A percentile compares a stretch with the other conserved stretches of the same genome.
Conservation (phyloP, 2,113 vertebrate species). For the Lates calcarifer region DNA sequence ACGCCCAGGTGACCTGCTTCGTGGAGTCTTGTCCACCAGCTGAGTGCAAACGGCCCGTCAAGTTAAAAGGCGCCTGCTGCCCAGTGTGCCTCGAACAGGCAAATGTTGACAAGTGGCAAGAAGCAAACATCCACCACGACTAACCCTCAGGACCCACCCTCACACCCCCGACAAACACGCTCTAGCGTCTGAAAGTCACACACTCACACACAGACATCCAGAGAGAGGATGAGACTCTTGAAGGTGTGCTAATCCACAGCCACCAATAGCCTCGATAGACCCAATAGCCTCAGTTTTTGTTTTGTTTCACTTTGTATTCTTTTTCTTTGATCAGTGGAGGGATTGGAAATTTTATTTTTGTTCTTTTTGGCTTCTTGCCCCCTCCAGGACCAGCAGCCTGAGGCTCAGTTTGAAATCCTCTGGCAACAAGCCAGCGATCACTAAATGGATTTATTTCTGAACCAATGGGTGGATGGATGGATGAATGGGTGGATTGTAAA, state of each 20-base stretch:
- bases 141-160: conserved; percentile 74
- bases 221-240: conserved; percentile 69
- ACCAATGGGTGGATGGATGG: conserved; percentile 32
- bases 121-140: conserved; percentile 36
- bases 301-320: conserved; percentile 53
- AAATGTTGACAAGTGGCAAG: conserved; percentile 4
- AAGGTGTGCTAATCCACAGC: conserved; percentile 50
- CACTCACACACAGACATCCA: conserved; percentile 55
- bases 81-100: conserved; percentile 84
- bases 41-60: conserved; percentile 85
- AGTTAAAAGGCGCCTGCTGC: conserved; percentile 90
- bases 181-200: conserved; percentile 49
- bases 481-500: conserved; percentile 53
- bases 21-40: conserved; percentile 89
- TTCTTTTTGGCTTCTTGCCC: conserved; percentile 54
- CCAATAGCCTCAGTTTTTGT: conserved; percentile 64
- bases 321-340: conserved; percentile 57
- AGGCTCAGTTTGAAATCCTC: conserved; percentile 60
- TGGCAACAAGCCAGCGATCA: conserved; percentile 49
- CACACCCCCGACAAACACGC: background rate
- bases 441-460: conserved; percentile 67
- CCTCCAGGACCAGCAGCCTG: conserved; percentile 55
- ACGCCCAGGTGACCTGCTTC: conserved; percentile 94
- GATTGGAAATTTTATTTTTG: conserved; percentile 22
- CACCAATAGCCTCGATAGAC: conserved; percentile 59